Base-by-base conservation (phyloP, 2,113 vertebrate genomes). In the Carassius gibelio region DNA sequence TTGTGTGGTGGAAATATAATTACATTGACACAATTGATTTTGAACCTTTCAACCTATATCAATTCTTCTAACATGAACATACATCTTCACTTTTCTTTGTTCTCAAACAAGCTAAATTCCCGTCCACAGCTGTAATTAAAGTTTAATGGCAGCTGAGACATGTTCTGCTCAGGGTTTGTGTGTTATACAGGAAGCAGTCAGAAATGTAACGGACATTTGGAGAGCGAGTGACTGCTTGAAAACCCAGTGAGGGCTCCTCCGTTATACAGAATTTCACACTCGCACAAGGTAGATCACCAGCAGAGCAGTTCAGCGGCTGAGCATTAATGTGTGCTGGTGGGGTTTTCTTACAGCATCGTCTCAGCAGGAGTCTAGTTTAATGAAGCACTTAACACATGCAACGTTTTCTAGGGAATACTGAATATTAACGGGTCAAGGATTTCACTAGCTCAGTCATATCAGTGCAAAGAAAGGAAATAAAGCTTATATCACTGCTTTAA, bases 141-240 rank as follows among this genome's bases (percentile, higher is more conserved):
- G 21, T 85, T 87, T 85, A 62, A 89, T 85, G 75, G 36, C 78
- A 55, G 55, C 42, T 48, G n/a, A 79, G 50, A 68, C 61, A 36
- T 21, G 68, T 34, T 59, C 57, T 59, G 45, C 83, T 88, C 88
- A 21, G 45, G 42, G 68, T 87, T 82, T 42, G 75, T 78, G 84
- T 80, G 84, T 80, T 79, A 86, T 81, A 36, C 71, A 77, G 52
- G 52, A 86, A 36, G 85, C 48, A 69, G 10, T 75, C 62, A 78
- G 34, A 59, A 74, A 55, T 57, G 11, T 8, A 55, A 45, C 34
- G 72, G 8, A 68, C 75, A 13, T 64, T 84, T 26, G 64, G 45
- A 34, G 42, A 45, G 57, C 13, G 36, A 62, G 34, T 21, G 21
- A 23, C 14, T 64, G 45, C 11, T 0, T 66, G 71, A 72, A 75